Evolutionary conservation across 2,888 invertebrate genomes (phyloP), one percentile per base, ranked within the genome.

Genomic region (Lacanobia wlatinum): DNA sequence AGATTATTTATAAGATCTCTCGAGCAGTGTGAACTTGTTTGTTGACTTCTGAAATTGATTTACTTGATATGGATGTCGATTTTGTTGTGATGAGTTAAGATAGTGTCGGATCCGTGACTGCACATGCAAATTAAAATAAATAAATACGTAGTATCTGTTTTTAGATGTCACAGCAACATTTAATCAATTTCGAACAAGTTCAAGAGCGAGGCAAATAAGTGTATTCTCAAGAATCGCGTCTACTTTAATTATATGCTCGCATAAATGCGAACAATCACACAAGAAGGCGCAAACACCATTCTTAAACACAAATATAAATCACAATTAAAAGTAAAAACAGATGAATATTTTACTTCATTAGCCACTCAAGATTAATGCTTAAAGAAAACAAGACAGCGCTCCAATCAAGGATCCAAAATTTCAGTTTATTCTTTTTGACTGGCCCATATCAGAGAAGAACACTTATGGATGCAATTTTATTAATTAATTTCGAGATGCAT

Each of bases 401-500:
- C 88, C 91, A 92, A 92, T 92, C 92, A 91, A 89, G 88, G 78
- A 86, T 80, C 78, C 81, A 84, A 85, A 87, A 84, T 76, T 74
- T 84, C 64, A 70, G 84, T 88, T 84, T 84, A 82, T 83, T 88
- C 84, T 86, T 88, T 89, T 90, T 87, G 74, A 87, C 84, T 86
- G 80, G 73, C 59, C 80, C 78, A 77, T 87, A 84, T 86, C 84
- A 80, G 74, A 64, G 76, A 69, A 82, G 82, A 85, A 90, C 91
- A 91, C 90, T 92, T 90, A 91, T 87, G 88, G 89, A 92, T 92
- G 92, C 94, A 93, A 93, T 94, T 94, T 94, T 92, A 93, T 93
- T 95, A 94, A 95, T 95, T 95, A 94, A 94, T 94, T 94, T 93
- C 88, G 89, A 92, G 92, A 90, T 92, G 92, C 94, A 93, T 95